Evolutionary conservation across 2,797 vertebrate species (phyloP).

Genomic region (Amblyopsis hoosieri): DNA sequence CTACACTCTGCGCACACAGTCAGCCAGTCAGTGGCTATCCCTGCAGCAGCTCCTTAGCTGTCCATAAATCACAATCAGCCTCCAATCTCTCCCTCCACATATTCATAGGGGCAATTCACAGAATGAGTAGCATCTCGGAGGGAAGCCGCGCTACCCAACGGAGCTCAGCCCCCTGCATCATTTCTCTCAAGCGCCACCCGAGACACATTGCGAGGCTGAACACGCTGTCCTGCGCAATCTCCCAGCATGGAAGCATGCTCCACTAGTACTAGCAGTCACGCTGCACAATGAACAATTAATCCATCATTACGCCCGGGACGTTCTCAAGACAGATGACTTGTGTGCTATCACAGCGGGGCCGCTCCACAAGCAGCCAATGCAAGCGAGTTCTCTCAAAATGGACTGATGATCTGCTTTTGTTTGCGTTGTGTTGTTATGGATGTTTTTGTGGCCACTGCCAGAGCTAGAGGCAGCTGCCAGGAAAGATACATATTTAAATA

Average conservation of each 20-base stretch:
- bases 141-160: constrained; percentile 38
- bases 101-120: constrained; percentile 53
- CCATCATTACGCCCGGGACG: constrained; percentile 33
- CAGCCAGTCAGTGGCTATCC: constrained; percentile 6
- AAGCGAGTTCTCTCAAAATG: constrained; percentile 6
- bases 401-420: neutral
- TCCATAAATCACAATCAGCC: constrained; percentile 62
- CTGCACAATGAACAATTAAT: constrained; percentile 31
- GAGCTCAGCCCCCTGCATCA: constrained; percentile 32
- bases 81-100: constrained; percentile 38
- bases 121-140: constrained; percentile 49
- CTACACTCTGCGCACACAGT: constrained; percentile 1
- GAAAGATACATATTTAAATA: constrained; percentile 44
- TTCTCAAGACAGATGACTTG: constrained; percentile 26
- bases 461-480: constrained; percentile 14
- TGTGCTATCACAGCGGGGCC: constrained; percentile 11
- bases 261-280: constrained; percentile 21
- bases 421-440: too few relatives aligned
- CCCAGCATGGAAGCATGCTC: constrained; percentile 38
- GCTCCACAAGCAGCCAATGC: constrained; percentile 16
- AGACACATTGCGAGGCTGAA: constrained; percentile 1
- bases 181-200: constrained; percentile 32
- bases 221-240: constrained; percentile 8
- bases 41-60: constrained; percentile 40
- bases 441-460: neutral